phyloP scores from a whole-genome alignment of 2,113 vertebrate species.

The Megaptera novaeangliae region DNA sequence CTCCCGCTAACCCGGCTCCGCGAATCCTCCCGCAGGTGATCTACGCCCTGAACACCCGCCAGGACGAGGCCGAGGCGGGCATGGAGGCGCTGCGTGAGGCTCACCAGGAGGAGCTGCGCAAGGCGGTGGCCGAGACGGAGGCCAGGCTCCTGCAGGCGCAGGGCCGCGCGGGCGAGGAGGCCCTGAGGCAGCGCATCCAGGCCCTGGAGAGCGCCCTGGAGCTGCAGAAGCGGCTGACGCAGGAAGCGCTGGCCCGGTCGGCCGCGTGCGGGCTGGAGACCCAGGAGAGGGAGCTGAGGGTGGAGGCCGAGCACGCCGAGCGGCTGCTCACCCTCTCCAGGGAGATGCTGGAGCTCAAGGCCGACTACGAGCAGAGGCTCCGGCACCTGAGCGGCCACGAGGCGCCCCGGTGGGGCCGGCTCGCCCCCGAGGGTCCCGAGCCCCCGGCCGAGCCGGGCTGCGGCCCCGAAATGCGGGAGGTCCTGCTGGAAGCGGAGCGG shows the following conservation, averaged over 20 bases:
- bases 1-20: background rate
- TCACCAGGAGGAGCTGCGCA: conserved; percentile 89
- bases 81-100: conserved; percentile 86
- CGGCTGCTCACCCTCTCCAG: conserved; percentile 71
- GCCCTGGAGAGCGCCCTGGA: conserved; percentile 90
- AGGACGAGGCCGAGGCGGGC: conserved; percentile 91
- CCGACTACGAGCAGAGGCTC: conserved; percentile 76
- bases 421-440: conserved; percentile 51
- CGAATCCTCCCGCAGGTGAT: conserved; percentile 86
- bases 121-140: conserved; percentile 84
- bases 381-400: conserved; percentile 80
- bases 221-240: conserved; percentile 86
- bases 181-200: conserved; percentile 86
- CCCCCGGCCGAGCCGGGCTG: conserved; percentile 45
- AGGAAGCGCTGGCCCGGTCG: conserved; percentile 82
- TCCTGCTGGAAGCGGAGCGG: conserved; percentile 79
- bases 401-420: conserved; percentile 15
- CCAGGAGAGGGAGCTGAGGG: conserved; percentile 75
- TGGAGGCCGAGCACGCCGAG: conserved; percentile 81
- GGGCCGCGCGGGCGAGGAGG: conserved; percentile 80
- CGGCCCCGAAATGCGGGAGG: conserved; percentile 55
- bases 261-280: conserved; percentile 76
- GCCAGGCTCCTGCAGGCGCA: conserved; percentile 79
- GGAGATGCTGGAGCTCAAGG: conserved; percentile 70
- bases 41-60: conserved; percentile 93